phyloP scores from a whole-genome alignment of 2,797 vertebrate species.

The Rhinogobio ventralis region DNA sequence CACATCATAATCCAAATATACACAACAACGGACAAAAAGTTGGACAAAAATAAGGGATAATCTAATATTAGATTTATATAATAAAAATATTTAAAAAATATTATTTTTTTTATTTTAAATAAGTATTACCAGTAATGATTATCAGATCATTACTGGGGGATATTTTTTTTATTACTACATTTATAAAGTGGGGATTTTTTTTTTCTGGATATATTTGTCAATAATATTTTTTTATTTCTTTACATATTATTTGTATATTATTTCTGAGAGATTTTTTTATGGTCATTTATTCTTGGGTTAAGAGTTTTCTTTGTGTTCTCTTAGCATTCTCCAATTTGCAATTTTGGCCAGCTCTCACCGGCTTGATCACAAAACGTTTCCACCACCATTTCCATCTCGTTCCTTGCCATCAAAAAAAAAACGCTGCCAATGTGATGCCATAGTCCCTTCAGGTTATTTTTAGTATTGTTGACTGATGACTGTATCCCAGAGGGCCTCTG shows the following conservation, averaged over 20 bases:
- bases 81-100: too few relatives aligned
- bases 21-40: too few relatives aligned
- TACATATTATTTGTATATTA: not conserved
- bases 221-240: not conserved
- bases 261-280: not conserved
- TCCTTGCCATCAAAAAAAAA: conserved; percentile 22
- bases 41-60: too few relatives aligned
- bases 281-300: not conserved
- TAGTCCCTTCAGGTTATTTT: conserved; percentile 69
- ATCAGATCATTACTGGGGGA: too few relatives aligned
- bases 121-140: too few relatives aligned
- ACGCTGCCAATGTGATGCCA: conserved; percentile 33
- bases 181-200: not conserved
- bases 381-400: conserved; percentile 20
- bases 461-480: conserved; percentile 70
- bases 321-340: not conserved
- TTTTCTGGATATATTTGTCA: not conserved
- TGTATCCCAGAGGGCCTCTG: conserved; percentile 59
- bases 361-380: conserved; percentile 7
- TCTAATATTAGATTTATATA: too few relatives aligned
- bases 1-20: too few relatives aligned
- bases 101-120: too few relatives aligned
- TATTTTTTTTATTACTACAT: too few relatives aligned
- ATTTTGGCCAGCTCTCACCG: not conserved
- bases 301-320: not conserved